These are phyloP conservation scores for Shargacucullia verbasci DNA, from an alignment of 2,888 invertebrate genomes.

Conservation along the genomic window DNA sequence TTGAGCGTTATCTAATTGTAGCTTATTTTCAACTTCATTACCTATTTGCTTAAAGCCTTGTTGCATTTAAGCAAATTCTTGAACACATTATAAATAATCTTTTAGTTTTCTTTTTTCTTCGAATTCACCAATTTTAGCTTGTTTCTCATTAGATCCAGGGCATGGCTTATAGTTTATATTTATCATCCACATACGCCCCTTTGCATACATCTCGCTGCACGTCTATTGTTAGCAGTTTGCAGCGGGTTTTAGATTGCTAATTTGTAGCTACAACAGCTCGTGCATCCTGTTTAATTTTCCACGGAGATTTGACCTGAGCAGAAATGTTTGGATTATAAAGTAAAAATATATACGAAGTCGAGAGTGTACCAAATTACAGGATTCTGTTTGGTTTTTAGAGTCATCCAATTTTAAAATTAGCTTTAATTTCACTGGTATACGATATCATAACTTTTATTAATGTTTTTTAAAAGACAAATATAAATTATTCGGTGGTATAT, in stretches of 20 bases:
- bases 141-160: slow-evolving; percentile 2
- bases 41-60: neutral
- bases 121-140: neutral
- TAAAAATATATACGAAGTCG: too few relatives aligned
- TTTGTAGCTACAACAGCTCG: slow-evolving; percentile 41
- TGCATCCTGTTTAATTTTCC: slow-evolving; percentile 40
- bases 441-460: too few relatives aligned
- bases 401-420: too few relatives aligned
- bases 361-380: too few relatives aligned
- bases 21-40: neutral
- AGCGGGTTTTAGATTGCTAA: slow-evolving; percentile 44
- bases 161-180: slow-evolving; percentile 1
- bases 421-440: too few relatives aligned
- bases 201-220: slow-evolving; percentile 28
- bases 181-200: slow-evolving; percentile 20
- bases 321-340: too few relatives aligned
- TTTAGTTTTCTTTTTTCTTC: slow-evolving; percentile 1
- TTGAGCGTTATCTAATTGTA: neutral
- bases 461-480: too few relatives aligned
- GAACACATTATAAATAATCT: slow-evolving; percentile 2
- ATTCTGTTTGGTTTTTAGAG: too few relatives aligned
- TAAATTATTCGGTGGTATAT: too few relatives aligned
- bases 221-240: slow-evolving; percentile 38
- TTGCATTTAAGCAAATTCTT: neutral
- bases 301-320: slow-evolving; percentile 13